Evolutionary conservation across 2,888 invertebrate genomes (phyloP).

Genomic region (Epinotia bilunana): DNA sequence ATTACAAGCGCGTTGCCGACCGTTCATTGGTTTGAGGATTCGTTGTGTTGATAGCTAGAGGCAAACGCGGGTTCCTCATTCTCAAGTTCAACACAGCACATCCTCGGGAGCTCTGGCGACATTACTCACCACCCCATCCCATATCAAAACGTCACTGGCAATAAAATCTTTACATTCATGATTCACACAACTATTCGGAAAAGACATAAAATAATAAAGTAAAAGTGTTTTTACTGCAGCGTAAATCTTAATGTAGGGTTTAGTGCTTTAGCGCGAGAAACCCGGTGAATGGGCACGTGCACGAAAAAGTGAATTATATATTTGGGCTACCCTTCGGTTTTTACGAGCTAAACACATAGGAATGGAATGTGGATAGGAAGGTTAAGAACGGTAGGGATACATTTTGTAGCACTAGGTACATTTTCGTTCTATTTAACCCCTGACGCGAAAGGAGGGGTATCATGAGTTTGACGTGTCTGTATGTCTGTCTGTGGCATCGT

Average conservation of each 20-base stretch:
- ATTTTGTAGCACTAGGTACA: not conserved
- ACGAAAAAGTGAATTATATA: conserved; percentile 32
- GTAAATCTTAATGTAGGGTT: conserved; percentile 21
- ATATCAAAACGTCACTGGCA: not conserved
- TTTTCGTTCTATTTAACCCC: too few relatives aligned
- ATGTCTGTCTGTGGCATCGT: too few relatives aligned
- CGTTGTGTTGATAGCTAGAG: too few relatives aligned
- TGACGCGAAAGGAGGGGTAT: too few relatives aligned
- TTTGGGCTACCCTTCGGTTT: conserved; percentile 32
- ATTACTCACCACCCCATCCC: not conserved
- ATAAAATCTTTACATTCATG: not conserved
- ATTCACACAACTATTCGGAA: conserved; percentile 2
- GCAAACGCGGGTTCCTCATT: too few relatives aligned
- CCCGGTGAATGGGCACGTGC: conserved; percentile 20
- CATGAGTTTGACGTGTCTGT: too few relatives aligned
- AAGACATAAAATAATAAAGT: conserved; percentile 18
- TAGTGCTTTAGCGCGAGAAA: conserved; percentile 23
- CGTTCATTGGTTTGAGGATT: too few relatives aligned
- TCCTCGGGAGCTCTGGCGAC: too few relatives aligned
- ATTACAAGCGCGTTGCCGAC: too few relatives aligned
- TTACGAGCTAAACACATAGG: conserved; percentile 36
- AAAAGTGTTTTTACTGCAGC: conserved; percentile 24
- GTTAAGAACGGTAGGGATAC: conserved; percentile 2
- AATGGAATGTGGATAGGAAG: conserved; percentile 17
- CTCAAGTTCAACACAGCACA: too few relatives aligned